Base-by-base conservation (phyloP, 2,113 vertebrate genomes). In the Apaloderma vittatum region DNA sequence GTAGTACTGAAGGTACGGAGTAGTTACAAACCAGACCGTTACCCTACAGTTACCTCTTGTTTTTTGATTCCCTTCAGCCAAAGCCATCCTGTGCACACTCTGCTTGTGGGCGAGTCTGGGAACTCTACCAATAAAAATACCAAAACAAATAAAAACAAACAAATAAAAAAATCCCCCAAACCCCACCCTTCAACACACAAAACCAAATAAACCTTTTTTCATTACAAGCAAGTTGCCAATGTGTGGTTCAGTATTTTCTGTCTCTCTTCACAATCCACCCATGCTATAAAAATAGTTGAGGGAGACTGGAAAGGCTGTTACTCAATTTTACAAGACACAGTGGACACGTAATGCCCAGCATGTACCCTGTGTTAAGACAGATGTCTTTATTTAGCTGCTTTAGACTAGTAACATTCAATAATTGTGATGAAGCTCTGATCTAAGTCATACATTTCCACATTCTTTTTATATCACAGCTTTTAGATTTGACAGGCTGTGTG, bases 21-120 rank as follows among this genome's bases (percentile, higher is more conserved):
- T 23, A 32, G 71, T 61, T 68, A 55, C 7, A 79, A 92, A 93
- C 37, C 45, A 93, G 82, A 65, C 54, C 71, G 24, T 2, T 90
- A 78, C 46, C 88, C 78, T 40, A 15, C 34, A 93, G 77, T 95
- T 86, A 97, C 85, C 78, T 32, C 3, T 72, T 85, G 11, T 70
- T 65, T 80, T 93, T 82, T 5, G 54, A 70, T 73, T 86, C 68
- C 48, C 52, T 87, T 52, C 66, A 65, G 62, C 82, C 58, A 37
- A 27, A 88, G 30, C 21, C 54, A 59, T 37, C 59, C 46, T 7
- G 18, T 36, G 45, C 16, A 12, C 40, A 40, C 40, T 68, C 68
- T 74, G 43, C 73, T 71, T 63, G 51, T 6, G 65, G 84, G 23
- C 65, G 7, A 63, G 61, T 16, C 77, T 88, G 82, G 78, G 75